phyloP scores from a whole-genome alignment of 2,888 invertebrate genomes.

The Germaria angustata region DNA sequence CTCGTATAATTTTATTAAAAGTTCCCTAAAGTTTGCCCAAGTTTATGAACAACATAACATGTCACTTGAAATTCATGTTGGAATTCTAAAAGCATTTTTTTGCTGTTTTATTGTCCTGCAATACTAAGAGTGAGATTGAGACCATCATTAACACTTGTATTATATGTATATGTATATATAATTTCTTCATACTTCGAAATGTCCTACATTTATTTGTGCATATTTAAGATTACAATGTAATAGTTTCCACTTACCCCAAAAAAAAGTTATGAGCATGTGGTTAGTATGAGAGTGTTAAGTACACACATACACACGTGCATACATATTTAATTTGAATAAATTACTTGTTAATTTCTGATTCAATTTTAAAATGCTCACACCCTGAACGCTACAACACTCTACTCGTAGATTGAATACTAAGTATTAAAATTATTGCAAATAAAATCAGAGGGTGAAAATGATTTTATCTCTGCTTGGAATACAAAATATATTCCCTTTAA shows the following conservation, averaged over 20 bases:
- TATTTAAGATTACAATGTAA: constrained; percentile 4
- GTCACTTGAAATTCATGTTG: constrained; percentile 48
- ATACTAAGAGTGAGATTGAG: not conserved
- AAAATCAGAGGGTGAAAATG: constrained; percentile 39
- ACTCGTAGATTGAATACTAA: not conserved
- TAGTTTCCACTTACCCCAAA: not conserved
- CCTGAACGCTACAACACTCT: not conserved
- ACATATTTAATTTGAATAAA: constrained; percentile 47
- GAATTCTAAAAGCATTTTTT: constrained; percentile 27
- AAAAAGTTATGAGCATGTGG: not conserved
- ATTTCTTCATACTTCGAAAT: constrained; percentile 22
- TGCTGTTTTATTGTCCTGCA: constrained; percentile 14
- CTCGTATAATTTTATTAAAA: constrained; percentile 50
- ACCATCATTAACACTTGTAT: constrained; percentile 33
- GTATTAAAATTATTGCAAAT: not conserved
- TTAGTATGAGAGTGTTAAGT: constrained; percentile 22
- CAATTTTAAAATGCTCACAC: constrained; percentile 24
- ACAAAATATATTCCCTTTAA: constrained; percentile 36
- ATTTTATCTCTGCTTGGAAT: constrained; percentile 42
- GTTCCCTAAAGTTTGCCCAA: constrained; percentile 44
- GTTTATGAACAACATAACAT: constrained; percentile 46
- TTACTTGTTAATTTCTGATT: constrained; percentile 45
- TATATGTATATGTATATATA: no score
- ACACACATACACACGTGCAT: no score
- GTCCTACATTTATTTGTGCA: constrained; percentile 19